Percentiles rank a stretch among this genome's conserved stretches.
Conservation (phyloP, 1,140 invertebrate genomes). For the Drosophila orena region DNA sequence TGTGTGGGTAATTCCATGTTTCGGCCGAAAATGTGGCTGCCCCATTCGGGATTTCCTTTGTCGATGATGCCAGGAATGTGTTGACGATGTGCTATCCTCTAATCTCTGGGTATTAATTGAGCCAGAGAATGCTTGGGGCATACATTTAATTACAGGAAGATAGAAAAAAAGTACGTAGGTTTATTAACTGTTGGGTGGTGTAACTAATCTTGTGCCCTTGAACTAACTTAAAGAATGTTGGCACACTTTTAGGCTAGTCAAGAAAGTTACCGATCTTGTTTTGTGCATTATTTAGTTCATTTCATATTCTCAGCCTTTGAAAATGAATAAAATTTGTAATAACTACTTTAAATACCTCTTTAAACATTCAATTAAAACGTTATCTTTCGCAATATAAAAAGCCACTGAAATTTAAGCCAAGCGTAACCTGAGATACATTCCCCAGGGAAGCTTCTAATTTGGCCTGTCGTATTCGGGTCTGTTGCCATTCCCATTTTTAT, state of each 20-base stretch:
- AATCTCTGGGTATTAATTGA: constrained; percentile 33
- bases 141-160: constrained; percentile 19
- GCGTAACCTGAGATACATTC: not conserved
- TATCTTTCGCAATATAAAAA: not conserved
- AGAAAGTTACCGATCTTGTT: too few species aligned
- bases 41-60: constrained; percentile 19
- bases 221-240: too few species aligned
- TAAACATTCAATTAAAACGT: not conserved
- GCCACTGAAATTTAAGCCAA: constrained; percentile 4
- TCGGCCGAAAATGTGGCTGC: constrained; percentile 6
- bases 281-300: too few species aligned
- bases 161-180: not conserved
- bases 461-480: not conserved
- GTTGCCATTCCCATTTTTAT: constrained; percentile 49
- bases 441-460: constrained; percentile 1
- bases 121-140: constrained; percentile 11
- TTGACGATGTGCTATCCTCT: constrained; percentile 7
- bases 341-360: not conserved
- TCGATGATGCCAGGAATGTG: constrained; percentile 10
- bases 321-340: too few species aligned
- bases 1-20: constrained; percentile 21
- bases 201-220: not conserved
- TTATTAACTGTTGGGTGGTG: constrained; percentile 4
- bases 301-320: too few species aligned
- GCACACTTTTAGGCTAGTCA: not conserved